A percentile compares a stretch with the other conserved stretches of the same genome.
phyloP scores from a whole-genome alignment of 2,888 invertebrate genomes.

The Pseudococcus longispinus region DNA sequence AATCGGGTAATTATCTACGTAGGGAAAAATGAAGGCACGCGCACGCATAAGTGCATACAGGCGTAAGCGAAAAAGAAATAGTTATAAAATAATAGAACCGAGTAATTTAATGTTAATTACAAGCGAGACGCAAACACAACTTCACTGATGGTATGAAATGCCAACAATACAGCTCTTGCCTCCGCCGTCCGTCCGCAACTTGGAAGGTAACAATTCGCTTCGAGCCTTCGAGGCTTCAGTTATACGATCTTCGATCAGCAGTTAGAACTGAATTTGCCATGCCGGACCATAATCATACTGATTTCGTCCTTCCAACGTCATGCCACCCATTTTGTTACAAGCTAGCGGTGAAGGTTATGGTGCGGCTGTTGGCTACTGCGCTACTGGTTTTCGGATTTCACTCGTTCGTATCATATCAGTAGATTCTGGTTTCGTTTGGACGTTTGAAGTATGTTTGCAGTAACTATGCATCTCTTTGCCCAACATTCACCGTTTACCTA shows the following conservation, averaged over 20 bases:
- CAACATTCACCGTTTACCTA: too few relatives aligned
- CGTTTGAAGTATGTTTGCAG: too few relatives aligned
- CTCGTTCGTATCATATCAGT: too few relatives aligned
- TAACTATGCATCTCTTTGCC: too few relatives aligned
- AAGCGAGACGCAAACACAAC: slow-evolving; percentile 23
- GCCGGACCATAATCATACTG: too few relatives aligned
- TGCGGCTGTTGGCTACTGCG: too few relatives aligned
- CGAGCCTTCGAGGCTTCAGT: background rate
- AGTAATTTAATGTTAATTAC: background rate
- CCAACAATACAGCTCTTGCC: slow-evolving; percentile 48
- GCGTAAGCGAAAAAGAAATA: slow-evolving; percentile 1
- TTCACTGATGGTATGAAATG: slow-evolving; percentile 46
- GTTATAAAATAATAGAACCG: slow-evolving; percentile 6
- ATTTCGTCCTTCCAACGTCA: too few relatives aligned
- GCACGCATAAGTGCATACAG: background rate
- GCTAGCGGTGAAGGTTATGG: too few relatives aligned
- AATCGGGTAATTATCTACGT: background rate
- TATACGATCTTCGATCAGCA: background rate
- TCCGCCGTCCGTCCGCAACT: background rate
- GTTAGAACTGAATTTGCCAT: background rate
- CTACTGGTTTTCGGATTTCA: too few relatives aligned
- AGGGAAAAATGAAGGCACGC: background rate
- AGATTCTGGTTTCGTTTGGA: too few relatives aligned
- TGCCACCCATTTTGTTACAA: too few relatives aligned
- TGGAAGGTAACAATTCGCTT: background rate